These are phyloP conservation scores for Sporophila hypoxantha DNA, from an alignment of 2,113 vertebrate genomes.

Conservation along the genomic window DNA sequence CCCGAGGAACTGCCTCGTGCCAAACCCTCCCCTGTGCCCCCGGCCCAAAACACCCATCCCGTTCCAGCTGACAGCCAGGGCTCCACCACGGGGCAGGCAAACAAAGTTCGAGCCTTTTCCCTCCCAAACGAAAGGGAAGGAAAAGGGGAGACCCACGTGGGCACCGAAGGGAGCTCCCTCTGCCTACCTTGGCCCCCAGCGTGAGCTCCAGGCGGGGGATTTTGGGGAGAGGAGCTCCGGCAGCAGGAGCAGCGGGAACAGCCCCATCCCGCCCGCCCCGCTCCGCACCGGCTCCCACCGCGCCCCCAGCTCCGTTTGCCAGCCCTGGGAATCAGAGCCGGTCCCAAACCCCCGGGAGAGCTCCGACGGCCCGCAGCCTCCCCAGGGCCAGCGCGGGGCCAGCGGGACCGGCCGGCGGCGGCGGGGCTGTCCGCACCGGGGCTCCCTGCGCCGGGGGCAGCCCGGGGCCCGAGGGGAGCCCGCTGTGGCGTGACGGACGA, in stretches of 20 bases:
- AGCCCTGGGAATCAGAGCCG: not conserved
- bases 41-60: accelerated
- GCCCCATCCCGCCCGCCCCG: not conserved
- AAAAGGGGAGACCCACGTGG: accelerated
- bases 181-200: accelerated
- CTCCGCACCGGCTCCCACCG: not conserved
- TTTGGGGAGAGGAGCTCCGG: not conserved
- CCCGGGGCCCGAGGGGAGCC: not conserved
- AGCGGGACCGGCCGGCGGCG: not conserved
- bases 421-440: too few relatives aligned
- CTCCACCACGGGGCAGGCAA: accelerated
- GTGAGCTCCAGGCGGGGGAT: accelerated
- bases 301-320: accelerated
- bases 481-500: not conserved
- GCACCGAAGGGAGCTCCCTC: not conserved
- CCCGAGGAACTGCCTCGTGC: not conserved
- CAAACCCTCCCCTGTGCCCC: accelerated
- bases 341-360: not conserved
- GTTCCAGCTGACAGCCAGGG: not conserved
- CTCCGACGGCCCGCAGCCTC: too few relatives aligned
- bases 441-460: not conserved
- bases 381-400: too few relatives aligned
- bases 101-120: accelerated
- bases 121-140: accelerated
- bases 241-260: not conserved